These are phyloP conservation scores for Trichonephila clavipes DNA, from an alignment of 1,140 invertebrate species.

Conservation along the genomic window DNA sequence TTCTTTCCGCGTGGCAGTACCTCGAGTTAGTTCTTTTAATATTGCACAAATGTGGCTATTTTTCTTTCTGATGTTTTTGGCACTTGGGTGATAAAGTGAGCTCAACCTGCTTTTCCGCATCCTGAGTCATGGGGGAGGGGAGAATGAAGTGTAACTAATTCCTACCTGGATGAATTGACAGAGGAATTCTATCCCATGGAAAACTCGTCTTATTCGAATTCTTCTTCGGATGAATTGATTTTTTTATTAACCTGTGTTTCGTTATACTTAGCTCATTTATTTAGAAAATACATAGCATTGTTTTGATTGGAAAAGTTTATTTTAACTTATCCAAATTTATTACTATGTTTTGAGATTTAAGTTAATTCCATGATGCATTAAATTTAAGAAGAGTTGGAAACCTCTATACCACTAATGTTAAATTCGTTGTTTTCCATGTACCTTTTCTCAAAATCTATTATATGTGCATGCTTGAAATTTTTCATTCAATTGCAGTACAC, in stretches of 20 bases:
- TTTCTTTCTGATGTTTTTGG: constrained; percentile 60
- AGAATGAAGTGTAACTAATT: constrained; percentile 33
- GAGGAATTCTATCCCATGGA: background rate
- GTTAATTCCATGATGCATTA: too few species aligned
- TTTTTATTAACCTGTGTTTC: background rate
- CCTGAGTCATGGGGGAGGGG: background rate
- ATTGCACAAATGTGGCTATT: constrained; percentile 73
- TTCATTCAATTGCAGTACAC: too few species aligned
- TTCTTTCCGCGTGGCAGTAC: constrained; percentile 16
- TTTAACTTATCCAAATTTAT: too few species aligned
- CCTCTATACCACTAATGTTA: too few species aligned
- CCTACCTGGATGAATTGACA: background rate
- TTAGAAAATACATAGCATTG: too few species aligned
- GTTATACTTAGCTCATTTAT: too few species aligned
- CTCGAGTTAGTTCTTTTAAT: constrained; percentile 68
- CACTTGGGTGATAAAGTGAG: constrained; percentile 53
- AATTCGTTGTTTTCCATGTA: too few species aligned
- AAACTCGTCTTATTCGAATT: background rate
- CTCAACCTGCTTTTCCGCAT: background rate
- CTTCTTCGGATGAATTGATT: background rate
- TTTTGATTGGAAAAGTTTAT: too few species aligned
- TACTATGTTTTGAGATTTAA: too few species aligned
- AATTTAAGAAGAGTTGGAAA: too few species aligned
- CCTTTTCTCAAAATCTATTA: too few species aligned
- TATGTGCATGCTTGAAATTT: too few species aligned